phyloP scores from a whole-genome alignment of 23 tunicate genomes.

The Trididemnum nubilum region DNA sequence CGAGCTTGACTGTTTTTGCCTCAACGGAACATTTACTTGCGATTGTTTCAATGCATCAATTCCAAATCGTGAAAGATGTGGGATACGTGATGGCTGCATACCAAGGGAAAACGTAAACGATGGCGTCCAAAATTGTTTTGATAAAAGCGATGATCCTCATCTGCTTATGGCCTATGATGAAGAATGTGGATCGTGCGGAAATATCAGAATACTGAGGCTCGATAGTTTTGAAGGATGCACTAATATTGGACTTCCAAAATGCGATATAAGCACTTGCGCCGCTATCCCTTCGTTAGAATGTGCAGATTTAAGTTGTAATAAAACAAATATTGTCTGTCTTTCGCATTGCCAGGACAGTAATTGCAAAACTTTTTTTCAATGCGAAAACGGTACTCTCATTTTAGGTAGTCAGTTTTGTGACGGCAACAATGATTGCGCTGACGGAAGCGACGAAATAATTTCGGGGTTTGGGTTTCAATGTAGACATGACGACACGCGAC shows the following conservation, averaged over 20 bases:
- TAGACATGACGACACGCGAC: background rate
- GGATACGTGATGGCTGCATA: background rate
- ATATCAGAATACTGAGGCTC: background rate
- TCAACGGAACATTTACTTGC: background rate
- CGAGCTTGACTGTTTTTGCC: constrained; percentile 3
- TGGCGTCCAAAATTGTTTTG: background rate
- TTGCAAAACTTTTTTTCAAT: constrained; percentile 7
- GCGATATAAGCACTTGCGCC: background rate
- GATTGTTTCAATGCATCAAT: background rate
- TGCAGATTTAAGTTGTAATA: background rate
- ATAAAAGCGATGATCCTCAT: background rate
- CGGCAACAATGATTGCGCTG: constrained; percentile 7
- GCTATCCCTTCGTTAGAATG: background rate
- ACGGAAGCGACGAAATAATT: constrained; percentile 9
- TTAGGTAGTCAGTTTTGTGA: constrained; percentile 6
- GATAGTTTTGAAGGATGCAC: background rate
- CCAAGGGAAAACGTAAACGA: background rate
- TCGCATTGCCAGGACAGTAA: background rate
- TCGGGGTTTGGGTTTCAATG: constrained; percentile 15
- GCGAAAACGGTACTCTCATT: background rate
- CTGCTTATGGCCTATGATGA: background rate
- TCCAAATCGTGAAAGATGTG: constrained; percentile 2
- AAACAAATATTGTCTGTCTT: background rate
- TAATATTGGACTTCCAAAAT: background rate
- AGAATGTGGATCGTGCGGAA: background rate